phyloP scores from a whole-genome alignment of 2,797 vertebrate species.

The Lutra lutra region DNA sequence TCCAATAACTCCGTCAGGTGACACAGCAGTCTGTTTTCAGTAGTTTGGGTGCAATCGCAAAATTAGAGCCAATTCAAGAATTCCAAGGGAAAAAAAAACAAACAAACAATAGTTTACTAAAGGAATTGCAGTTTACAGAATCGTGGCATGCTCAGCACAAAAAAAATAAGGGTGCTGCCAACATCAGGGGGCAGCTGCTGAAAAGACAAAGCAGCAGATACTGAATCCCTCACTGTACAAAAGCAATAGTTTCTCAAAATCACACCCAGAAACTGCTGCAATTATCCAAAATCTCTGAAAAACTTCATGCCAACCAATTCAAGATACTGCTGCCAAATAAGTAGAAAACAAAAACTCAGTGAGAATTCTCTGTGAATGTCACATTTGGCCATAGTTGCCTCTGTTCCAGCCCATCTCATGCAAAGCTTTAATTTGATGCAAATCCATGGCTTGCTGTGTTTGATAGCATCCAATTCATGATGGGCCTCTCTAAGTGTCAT shows the following conservation, averaged over 20 bases:
- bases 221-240: background rate
- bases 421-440: background rate
- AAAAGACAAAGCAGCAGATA: background rate
- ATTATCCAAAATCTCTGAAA: background rate
- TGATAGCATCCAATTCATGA: background rate
- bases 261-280: background rate
- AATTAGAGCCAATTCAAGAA: background rate
- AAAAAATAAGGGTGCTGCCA: background rate
- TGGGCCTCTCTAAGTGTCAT: no score
- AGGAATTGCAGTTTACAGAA: background rate
- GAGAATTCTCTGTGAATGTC: background rate
- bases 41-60: background rate
- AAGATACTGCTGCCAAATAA: background rate
- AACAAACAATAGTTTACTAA: background rate
- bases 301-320: background rate
- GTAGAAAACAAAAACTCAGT: background rate
- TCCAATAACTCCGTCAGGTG: background rate
- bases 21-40: background rate
- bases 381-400: background rate
- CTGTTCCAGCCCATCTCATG: background rate
- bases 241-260: background rate
- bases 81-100: background rate
- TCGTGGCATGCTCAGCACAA: background rate
- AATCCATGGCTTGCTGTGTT: background rate
- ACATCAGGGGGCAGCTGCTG: accelerated